These are phyloP conservation scores for Pachyseris speciosa DNA, from an alignment of 64 coral and sea anemone genomes.

Conservation along the genomic window DNA sequence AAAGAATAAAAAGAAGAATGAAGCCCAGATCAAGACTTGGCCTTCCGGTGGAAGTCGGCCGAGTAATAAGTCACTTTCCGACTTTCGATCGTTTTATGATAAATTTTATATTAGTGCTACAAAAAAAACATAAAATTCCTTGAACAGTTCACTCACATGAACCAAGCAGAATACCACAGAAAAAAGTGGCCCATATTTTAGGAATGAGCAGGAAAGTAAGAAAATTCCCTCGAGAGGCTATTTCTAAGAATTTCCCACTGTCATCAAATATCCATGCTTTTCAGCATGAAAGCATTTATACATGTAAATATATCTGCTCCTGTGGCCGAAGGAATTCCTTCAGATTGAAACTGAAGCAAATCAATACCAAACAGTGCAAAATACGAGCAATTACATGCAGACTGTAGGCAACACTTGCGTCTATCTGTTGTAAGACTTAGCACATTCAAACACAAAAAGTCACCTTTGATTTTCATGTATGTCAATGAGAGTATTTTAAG, in stretches of 20 bases:
- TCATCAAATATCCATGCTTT: conserved; percentile 4
- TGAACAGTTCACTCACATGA: no score
- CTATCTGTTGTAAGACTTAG: conserved; percentile 35
- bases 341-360: neutral
- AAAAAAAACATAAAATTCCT: no score
- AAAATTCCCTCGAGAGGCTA: neutral
- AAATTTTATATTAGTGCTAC: no score
- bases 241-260: conserved; percentile 5
- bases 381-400: neutral
- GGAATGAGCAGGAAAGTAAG: conserved; percentile 37
- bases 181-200: conserved; percentile 22
- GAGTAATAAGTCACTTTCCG: no score
- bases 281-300: neutral
- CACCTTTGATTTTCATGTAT: conserved; percentile 14
- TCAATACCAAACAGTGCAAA: neutral
- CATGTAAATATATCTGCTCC: neutral
- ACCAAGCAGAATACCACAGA: neutral
- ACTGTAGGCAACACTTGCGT: conserved; percentile 10
- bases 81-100: no score
- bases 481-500: neutral
- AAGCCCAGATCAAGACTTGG: no score
- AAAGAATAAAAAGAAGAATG: no score
- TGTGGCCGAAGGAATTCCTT: neutral
- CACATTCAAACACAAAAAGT: conserved; percentile 47
- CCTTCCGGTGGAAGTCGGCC: no score